phyloP scores from a whole-genome alignment of 2,797 vertebrate species.

The Urocyon cinereoargenteus region DNA sequence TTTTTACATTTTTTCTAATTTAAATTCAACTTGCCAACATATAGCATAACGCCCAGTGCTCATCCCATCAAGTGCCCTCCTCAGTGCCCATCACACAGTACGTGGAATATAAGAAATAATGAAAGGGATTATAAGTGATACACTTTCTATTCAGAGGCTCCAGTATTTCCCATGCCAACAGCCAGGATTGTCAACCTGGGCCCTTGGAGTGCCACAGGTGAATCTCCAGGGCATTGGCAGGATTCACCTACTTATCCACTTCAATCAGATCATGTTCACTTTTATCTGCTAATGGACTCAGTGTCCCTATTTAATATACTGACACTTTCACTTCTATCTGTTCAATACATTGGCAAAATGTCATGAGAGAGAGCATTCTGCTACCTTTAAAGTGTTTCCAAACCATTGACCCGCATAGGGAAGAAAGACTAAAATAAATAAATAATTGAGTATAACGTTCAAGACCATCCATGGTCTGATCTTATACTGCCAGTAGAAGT shows the following conservation, averaged over 20 bases:
- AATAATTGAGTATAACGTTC: background rate
- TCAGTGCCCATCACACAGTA: too few relatives aligned
- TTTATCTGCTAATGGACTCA: background rate
- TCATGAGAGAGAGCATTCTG: background rate
- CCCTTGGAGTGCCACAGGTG: background rate
- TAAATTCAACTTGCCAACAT: too few relatives aligned
- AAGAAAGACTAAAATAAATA: background rate
- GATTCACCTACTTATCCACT: too few relatives aligned
- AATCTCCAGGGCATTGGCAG: fast-evolving
- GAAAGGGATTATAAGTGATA: background rate
- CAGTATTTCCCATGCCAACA: background rate
- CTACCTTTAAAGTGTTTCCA: conserved; percentile 1
- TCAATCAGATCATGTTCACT: background rate
- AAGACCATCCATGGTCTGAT: background rate
- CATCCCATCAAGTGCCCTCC: too few relatives aligned
- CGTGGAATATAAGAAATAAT: too few relatives aligned
- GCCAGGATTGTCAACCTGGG: too few relatives aligned
- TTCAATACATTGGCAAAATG: background rate
- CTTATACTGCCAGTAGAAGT: background rate
- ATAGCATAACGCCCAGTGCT: too few relatives aligned
- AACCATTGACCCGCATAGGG: background rate
- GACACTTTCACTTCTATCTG: background rate
- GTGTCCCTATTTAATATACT: background rate
- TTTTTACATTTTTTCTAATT: too few relatives aligned
- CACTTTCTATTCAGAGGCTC: background rate